Percentiles rank a stretch among this genome's conserved stretches.
These are phyloP conservation scores for Lampris megalopsis DNA, from an alignment of 2,113 vertebrate species.

Conservation along the genomic window DNA sequence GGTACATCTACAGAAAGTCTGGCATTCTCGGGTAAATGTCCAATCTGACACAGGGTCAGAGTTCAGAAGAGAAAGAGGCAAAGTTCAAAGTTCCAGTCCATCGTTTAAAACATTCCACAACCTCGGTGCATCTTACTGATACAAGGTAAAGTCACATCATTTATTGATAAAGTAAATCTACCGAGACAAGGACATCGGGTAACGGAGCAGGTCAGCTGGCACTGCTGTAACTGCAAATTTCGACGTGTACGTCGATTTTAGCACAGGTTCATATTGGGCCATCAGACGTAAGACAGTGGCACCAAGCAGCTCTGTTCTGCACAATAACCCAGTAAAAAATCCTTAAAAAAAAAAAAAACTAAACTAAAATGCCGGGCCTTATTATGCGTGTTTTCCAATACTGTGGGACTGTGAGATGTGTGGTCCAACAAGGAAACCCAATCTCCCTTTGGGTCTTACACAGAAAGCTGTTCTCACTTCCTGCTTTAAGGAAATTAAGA, in stretches of 20 bases:
- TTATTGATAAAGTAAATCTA: conserved; percentile 12
- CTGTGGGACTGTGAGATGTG: conserved; percentile 23
- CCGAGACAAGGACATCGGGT: not conserved
- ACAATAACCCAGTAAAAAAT: not conserved
- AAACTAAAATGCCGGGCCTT: too few relatives aligned
- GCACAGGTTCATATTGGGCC: conserved; percentile 27
- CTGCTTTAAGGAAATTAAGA: conserved; percentile 4
- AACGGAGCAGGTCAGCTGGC: conserved; percentile 3
- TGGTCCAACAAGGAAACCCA: conserved; percentile 16
- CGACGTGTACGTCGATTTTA: conserved; percentile 6
- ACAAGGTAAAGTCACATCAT: conserved; percentile 21
- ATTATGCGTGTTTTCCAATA: not conserved
- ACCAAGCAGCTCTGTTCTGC: conserved; percentile 12
- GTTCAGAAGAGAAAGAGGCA: too few relatives aligned
- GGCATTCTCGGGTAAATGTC: too few relatives aligned
- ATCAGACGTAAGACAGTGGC: not conserved
- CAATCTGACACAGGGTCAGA: too few relatives aligned
- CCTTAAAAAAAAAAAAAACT: too few relatives aligned
- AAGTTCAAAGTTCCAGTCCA: not conserved
- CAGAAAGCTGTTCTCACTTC: conserved; percentile 6
- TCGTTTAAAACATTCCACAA: not conserved
- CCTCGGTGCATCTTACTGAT: not conserved
- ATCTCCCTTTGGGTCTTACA: not conserved
- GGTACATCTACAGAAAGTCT: too few relatives aligned
- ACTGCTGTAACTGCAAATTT: not conserved